phyloP scores from a whole-genome alignment of 1,140 invertebrate species.

The Asobara japonica region DNA sequence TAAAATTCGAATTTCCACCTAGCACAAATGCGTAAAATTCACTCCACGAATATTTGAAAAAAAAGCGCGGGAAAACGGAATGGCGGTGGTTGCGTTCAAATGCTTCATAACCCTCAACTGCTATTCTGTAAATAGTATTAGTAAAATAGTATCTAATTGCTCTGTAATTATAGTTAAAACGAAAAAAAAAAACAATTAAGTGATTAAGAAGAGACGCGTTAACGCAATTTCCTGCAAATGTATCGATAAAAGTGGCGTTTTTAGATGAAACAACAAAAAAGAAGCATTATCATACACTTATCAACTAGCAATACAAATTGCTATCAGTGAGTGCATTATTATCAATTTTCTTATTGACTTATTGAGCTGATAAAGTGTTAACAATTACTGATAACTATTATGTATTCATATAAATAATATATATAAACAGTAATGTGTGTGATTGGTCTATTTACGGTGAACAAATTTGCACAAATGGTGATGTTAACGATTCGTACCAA shows the following conservation, averaged over 20 bases:
- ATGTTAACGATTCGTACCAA: conserved; percentile 15
- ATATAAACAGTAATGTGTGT: conserved; percentile 20
- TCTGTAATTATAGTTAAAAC: conserved; percentile 35
- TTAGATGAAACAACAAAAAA: not conserved
- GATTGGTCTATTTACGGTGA: not conserved
- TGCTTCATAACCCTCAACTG: conserved; percentile 35
- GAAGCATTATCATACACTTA: conserved; percentile 5
- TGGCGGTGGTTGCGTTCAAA: conserved; percentile 40
- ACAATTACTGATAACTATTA: not conserved
- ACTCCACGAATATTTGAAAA: not conserved
- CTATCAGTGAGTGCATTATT: conserved; percentile 6
- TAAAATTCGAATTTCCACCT: not conserved
- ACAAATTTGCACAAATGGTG: conserved; percentile 30
- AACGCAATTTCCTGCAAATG: not conserved
- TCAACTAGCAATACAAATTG: not conserved
- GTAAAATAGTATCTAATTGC: conserved; percentile 31
- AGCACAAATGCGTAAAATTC: not conserved
- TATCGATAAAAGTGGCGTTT: not conserved
- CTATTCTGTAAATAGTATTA: conserved; percentile 53
- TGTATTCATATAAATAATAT: conserved; percentile 17
- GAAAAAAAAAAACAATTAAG: conserved; percentile 2
- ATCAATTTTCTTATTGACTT: not conserved
- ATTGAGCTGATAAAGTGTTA: not conserved
- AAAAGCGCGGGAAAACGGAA: conserved; percentile 32
- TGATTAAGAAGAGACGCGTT: not conserved